phyloP scores from a whole-genome alignment of 2,888 invertebrate genomes.

The Erynnis tages region DNA sequence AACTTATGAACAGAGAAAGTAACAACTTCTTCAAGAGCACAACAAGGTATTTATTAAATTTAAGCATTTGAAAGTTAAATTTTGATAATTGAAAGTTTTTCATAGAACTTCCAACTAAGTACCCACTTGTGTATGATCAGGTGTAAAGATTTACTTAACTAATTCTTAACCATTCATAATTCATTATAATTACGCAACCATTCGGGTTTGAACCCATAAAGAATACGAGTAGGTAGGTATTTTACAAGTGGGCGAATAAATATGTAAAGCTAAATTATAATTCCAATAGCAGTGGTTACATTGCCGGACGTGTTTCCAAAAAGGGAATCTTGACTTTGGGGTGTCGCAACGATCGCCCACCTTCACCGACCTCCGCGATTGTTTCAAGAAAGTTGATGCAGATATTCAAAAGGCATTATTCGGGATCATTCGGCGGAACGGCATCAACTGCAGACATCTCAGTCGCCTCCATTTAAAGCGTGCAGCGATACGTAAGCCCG shows the following conservation, averaged over 20 bases:
- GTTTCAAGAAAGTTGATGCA: slow-evolving; percentile 59
- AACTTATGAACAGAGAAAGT: slow-evolving; percentile 95
- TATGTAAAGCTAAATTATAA: slow-evolving; percentile 51
- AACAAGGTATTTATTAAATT: slow-evolving; percentile 85
- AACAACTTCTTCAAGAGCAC: slow-evolving; percentile 95
- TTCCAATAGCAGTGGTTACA: slow-evolving; percentile 57
- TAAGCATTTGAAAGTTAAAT: not conserved
- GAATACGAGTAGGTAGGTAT: slow-evolving; percentile 26
- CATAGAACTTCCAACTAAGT: not conserved
- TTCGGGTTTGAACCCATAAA: too few species aligned
- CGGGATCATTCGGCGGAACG: slow-evolving; percentile 77
- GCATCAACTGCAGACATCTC: slow-evolving; percentile 77
- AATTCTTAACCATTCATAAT: slow-evolving; percentile 27
- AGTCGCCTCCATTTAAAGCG: slow-evolving; percentile 81
- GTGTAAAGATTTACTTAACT: slow-evolving; percentile 21
- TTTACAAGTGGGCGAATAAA: slow-evolving; percentile 40
- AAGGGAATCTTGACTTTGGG: slow-evolving; percentile 75
- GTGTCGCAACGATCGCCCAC: slow-evolving; percentile 67
- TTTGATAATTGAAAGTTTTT: not conserved
- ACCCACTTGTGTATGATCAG: slow-evolving; percentile 6
- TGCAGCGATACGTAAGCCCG: slow-evolving; percentile 81
- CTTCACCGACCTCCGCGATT: slow-evolving; percentile 51
- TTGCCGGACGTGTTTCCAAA: slow-evolving; percentile 61
- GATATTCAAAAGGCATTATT: slow-evolving; percentile 68
- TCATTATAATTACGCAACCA: slow-evolving; percentile 37